Evolutionary conservation across 2,797 vertebrate genomes (phyloP), one percentile per base, ranked within the genome.

Genomic region (Sphaeramia orbicularis): DNA sequence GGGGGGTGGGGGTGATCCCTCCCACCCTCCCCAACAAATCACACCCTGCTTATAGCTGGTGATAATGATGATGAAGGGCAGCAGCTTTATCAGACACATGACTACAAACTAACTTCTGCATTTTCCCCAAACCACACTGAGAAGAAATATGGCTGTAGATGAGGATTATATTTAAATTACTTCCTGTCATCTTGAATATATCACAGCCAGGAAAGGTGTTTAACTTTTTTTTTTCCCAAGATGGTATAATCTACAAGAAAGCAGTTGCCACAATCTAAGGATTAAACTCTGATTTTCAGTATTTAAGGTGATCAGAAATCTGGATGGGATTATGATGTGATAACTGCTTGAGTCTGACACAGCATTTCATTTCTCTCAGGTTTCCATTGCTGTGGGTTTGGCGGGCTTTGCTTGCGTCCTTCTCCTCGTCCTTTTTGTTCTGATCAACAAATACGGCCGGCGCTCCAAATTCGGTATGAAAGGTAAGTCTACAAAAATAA

Each of bases 401-500:
- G 98, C 97, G 5, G 97, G 96, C 47, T 99, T 99, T 42, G 97
- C 96, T 41, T 98, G 97, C 7, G 95, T 99, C 73, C 95, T 99
- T 60, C 92, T 99, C 84, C 95, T 99, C 55, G 93, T 98, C 71
- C 95, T 99, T 57, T 99, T 99, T 71, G 95, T 99, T 78, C 96
- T 99, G 91, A 98, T 99, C 95, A 99, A 99, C 95, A 99, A 99
- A 87, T 99, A 99, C 2, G 97, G 97, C 65, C 94, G 97, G 3
- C 95, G 96, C 70, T 98, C 97, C 88, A 99, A 99, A 89, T 99
- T 98, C 71, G 98, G 97, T 74, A 98, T 99, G 96, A 99, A 99
- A 96, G 97, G 98, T 99, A 95, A 86, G 94, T 85, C 73, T 43
- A 30, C 71, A 56, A 53, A 59, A 52, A 84, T 37, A 53, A 41